phyloP scores from a whole-genome alignment of 2,888 invertebrate species.

The Hipparchia sbordonii region DNA sequence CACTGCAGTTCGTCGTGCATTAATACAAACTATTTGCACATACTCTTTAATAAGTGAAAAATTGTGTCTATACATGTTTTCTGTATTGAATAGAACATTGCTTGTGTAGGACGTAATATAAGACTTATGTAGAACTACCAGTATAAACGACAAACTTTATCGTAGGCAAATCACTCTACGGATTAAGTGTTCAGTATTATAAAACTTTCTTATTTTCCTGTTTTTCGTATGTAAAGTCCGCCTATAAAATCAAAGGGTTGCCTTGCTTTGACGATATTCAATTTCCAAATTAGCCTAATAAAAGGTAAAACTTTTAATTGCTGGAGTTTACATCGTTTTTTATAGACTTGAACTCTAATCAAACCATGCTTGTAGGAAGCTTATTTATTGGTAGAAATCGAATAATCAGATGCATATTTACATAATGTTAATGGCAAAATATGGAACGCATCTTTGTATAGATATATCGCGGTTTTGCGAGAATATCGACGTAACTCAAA shows the following conservation, averaged over 20 bases:
- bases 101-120: constrained; percentile 2
- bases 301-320: constrained; percentile 35
- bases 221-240: constrained; percentile 19
- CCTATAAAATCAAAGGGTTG: constrained; percentile 26
- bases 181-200: constrained; percentile 10
- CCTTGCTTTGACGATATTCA: constrained; percentile 20
- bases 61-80: not conserved
- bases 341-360: constrained; percentile 9
- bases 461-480: no score
- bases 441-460: no score
- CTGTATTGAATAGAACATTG: not conserved
- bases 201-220: constrained; percentile 15
- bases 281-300: constrained; percentile 29
- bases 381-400: not conserved
- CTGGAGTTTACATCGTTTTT: constrained; percentile 27
- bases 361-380: not conserved
- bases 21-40: not conserved
- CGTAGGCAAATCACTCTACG: constrained; percentile 6
- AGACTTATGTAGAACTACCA: not conserved
- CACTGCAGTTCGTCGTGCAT: no score
- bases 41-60: not conserved
- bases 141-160: constrained; percentile 14
- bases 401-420: no score
- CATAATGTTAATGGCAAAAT: no score
- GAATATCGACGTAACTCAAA: no score